A percentile compares a stretch with the other conserved stretches of the same genome.
Conservation (phyloP, 2,113 vertebrate species). For the Chionis minor region DNA sequence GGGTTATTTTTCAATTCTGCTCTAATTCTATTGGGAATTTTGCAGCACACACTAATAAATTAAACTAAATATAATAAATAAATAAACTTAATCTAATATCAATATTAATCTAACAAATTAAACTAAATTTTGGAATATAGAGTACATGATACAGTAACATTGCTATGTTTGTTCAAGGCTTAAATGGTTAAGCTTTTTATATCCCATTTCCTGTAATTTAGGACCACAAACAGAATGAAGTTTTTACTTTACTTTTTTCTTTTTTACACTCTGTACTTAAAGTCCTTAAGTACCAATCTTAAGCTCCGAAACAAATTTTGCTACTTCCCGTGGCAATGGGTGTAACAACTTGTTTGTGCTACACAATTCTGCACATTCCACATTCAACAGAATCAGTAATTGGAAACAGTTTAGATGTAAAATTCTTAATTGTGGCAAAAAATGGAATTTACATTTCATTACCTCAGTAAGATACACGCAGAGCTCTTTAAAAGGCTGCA, state of each 20-base stretch:
- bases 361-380: background rate
- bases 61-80: background rate
- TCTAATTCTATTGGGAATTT: background rate
- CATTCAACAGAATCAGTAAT: background rate
- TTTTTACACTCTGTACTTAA: background rate
- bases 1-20: background rate
- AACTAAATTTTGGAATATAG: background rate
- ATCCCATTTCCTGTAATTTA: background rate
- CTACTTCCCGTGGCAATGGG: rapidly evolving
- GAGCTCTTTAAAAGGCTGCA: constrained; percentile 94
- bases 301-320: background rate
- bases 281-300: background rate
- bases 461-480: constrained; percentile 92
- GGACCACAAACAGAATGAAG: background rate
- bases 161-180: background rate
- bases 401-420: background rate
- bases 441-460: background rate
- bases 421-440: background rate
- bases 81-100: no score
- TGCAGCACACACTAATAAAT: background rate
- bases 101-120: background rate
- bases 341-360: background rate
- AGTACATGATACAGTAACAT: background rate
- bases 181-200: background rate
- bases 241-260: background rate